Evolutionary conservation across 1,140 invertebrate species (phyloP).

Genomic region (Leptinotarsa defecta): DNA sequence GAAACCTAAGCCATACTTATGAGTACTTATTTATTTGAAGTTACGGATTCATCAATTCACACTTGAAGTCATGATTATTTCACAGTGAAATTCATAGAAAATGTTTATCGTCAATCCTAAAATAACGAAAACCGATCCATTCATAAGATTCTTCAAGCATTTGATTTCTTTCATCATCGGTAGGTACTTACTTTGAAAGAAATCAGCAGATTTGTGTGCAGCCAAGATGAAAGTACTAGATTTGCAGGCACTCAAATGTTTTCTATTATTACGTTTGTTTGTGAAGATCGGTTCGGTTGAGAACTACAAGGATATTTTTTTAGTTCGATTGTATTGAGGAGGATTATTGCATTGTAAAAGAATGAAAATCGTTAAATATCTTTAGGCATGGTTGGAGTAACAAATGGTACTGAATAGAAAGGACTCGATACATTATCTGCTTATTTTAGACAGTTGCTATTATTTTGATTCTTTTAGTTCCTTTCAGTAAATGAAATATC

Average conservation of each 20-base stretch:
- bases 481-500: no score
- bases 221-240: not conserved
- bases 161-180: no score
- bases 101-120: no score
- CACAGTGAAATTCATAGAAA: no score
- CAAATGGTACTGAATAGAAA: not conserved
- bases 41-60: no score
- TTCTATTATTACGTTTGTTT: conserved; percentile 6
- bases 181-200: not conserved
- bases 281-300: not conserved
- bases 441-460: not conserved
- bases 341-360: not conserved
- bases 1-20: no score
- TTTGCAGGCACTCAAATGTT: not conserved
- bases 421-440: not conserved
- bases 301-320: conserved; percentile 1
- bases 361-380: conserved; percentile 2
- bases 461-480: no score
- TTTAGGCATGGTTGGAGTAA: conserved; percentile 6
- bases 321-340: not conserved
- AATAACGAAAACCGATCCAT: no score
- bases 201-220: not conserved
- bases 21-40: no score
- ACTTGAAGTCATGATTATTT: no score
- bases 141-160: no score